These are phyloP conservation scores for Noctua fimbriata DNA, from an alignment of 2,888 invertebrate species.

Conservation along the genomic window DNA sequence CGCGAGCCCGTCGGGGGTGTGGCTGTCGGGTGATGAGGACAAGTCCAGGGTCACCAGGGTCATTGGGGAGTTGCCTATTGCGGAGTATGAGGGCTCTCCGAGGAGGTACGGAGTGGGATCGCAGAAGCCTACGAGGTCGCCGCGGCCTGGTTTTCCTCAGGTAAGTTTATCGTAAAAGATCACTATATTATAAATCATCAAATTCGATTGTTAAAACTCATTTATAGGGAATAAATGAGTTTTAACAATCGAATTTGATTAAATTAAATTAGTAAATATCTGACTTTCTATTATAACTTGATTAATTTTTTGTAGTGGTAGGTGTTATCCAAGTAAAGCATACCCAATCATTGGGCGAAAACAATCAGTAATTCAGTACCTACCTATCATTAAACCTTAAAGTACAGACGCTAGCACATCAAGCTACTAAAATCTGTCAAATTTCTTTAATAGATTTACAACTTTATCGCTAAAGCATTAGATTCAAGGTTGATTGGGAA, in stretches of 20 bases:
- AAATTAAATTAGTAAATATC: not conserved
- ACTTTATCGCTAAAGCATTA: too few relatives aligned
- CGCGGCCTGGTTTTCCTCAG: conserved; percentile 97
- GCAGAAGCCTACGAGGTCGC: conserved; percentile 93
- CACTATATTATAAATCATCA: not conserved
- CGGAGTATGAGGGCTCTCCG: conserved; percentile 97
- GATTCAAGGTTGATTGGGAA: too few relatives aligned
- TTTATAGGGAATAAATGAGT: too few relatives aligned
- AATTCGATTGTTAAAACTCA: not conserved
- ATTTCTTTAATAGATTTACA: too few relatives aligned
- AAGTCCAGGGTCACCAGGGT: conserved; percentile 91
- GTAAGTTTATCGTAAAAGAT: conserved; percentile 70
- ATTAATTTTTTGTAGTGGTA: not conserved
- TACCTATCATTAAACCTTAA: not conserved
- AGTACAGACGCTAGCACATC: not conserved
- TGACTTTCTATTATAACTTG: not conserved
- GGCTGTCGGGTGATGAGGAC: conserved; percentile 84
- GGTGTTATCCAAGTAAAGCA: not conserved
- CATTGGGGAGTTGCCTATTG: conserved; percentile 96
- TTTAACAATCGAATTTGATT: too few relatives aligned
- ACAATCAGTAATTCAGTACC: too few relatives aligned
- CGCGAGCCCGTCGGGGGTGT: conserved; percentile 82
- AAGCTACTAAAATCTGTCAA: too few relatives aligned
- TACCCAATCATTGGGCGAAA: not conserved
- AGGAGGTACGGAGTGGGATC: conserved; percentile 95